Percentiles rank a stretch among this genome's conserved stretches.
Conservation (phyloP, 2,113 vertebrate species). For the Vulpes lagopus region DNA sequence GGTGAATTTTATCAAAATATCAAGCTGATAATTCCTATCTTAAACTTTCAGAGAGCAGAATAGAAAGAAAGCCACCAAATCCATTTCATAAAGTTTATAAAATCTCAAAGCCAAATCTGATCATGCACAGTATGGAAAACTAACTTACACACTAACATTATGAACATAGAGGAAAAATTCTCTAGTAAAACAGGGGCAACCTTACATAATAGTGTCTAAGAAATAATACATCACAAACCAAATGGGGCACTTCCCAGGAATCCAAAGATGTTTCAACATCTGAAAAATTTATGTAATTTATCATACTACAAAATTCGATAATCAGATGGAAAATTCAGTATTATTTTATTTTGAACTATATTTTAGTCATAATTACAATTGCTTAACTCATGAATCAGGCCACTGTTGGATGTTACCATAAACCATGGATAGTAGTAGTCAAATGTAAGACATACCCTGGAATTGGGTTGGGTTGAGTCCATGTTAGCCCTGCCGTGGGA, state of each 20-base stretch:
- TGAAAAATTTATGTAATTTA: not conserved
- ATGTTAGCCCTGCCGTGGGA: not conserved
- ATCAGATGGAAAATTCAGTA: not conserved
- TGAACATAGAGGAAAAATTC: not conserved
- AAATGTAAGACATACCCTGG: not conserved
- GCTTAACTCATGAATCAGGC: not conserved
- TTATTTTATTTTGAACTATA: not conserved
- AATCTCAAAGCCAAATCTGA: not conserved
- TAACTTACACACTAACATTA: not conserved
- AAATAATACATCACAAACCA: not conserved
- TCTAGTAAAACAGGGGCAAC: not conserved
- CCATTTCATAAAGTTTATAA: not conserved
- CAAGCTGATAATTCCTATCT: not conserved
- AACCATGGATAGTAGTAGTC: not conserved
- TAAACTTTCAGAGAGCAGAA: not conserved
- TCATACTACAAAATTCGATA: not conserved
- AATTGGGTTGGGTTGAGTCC: not conserved
- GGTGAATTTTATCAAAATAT: not conserved
- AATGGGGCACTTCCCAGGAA: not conserved
- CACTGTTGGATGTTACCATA: not conserved
- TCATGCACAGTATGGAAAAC: not conserved
- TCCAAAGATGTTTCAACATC: not conserved
- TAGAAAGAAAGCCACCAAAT: not conserved
- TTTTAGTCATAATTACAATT: not conserved
- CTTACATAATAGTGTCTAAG: not conserved